Evolutionary conservation across 2,888 invertebrate genomes (phyloP), one percentile per base, ranked within the genome.

Genomic region (Crematogaster levior): DNA sequence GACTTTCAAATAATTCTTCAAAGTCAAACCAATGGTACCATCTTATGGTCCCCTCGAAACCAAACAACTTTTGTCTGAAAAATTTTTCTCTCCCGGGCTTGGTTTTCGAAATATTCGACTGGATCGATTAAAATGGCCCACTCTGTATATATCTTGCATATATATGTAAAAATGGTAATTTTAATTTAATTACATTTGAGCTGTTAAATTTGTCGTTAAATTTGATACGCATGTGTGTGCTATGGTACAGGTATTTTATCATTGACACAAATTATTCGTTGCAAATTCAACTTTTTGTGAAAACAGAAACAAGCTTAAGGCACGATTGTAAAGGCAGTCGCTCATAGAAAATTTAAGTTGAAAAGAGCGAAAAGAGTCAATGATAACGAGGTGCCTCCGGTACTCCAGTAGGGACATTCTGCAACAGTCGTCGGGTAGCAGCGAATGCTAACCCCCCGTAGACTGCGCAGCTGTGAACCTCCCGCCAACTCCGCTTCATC

Each of bases 331-430:
- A 43, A 51, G 43, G 40, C 24, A 24, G 10, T n/a, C 86, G 88
- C 84, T 85, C 80, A 87, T 83, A 88, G 86, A 87, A 81, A 79
- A 85, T 84, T 88, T 81, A 79, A 84, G 75, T 86, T 85, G 6
- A 9, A 87, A 89, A 88, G 88, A 73, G 85, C 85, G 89, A 79
- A 77, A 88, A 85, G 91, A 91, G 91, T 89, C 90, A 89, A 92
- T 93, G 94, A 94, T 94, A 94, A 93, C 93, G 93, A 94, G 92
- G 91, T 90, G 89, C 88, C 91, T 91, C 90, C 89, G 84, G 86
- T 91, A 83, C 73, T 84, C 83, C 84, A 82, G 65, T 75, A 75
- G 73, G 81, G 83, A 74, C n/a, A n/a, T n/a, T n/a, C 82, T 88
- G 84, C 60, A 82, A 88, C 86, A 73, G 84, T 53, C 63, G 70